Evolutionary conservation across 2,888 invertebrate genomes (phyloP), one percentile per base, ranked within the genome.

Genomic region (Volucella zonaria): DNA sequence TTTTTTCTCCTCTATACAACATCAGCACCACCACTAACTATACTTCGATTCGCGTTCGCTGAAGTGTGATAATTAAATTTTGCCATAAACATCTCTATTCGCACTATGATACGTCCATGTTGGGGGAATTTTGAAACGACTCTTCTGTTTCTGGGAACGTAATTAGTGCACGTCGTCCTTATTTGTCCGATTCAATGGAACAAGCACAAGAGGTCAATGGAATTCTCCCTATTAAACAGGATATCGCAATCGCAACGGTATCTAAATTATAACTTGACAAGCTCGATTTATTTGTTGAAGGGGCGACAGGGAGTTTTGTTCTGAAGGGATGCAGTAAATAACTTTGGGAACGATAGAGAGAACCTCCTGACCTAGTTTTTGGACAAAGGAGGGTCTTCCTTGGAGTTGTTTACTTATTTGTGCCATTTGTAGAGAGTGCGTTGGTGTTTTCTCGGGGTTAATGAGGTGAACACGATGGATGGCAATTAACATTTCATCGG

Each of bases 191-290:
- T 47, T 40, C 38, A 40, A 38, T 58, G 45, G 14, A 49, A 59
- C 15, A 42, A 70, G 64, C 56, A 40, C 70, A 58, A 40, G 52
- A 49, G 70, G 70, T 77, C 70, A 70, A 62, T 68, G 77, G 76
- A 62, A 40, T 12, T 12, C n/a, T 45, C 8, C 15, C 56, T 18
- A n/a, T 10, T 12, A n/a, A 9, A 18, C 51, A 40, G 31, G 47
- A 31, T 11, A 54, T 49, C 61, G 54, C 73, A 54, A 54, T 49
- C 61, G 54, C 73, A 54, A 38, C 11, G 14, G 61, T 52, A 61
- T 77, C 76, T 68, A 61, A 77, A 77, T 77, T 68, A 77, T 61
- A 62, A 68, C 61, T 47, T 77, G 77, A 77, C 70, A 77, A 77
- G 70, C 77, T 70, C 77, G 62, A 77, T 77, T 77, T 70, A 77